Evolutionary conservation across 1,140 invertebrate genomes (phyloP).

Genomic region (Cydia fagiglandana): DNA sequence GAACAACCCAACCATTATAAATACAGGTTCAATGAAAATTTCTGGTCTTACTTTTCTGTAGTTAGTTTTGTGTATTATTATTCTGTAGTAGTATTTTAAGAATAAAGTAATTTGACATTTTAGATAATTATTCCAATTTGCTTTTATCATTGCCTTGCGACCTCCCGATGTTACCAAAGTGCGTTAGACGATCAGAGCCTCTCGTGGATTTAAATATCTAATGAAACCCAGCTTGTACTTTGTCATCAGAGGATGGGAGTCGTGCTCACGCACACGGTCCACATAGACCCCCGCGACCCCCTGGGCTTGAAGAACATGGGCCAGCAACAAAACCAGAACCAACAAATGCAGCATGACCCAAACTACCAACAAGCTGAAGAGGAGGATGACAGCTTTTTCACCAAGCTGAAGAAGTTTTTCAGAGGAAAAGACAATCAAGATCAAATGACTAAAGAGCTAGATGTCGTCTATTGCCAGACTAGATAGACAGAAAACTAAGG

Average conservation of each 20-base stretch:
- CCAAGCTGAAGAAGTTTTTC: slow-evolving; percentile 19
- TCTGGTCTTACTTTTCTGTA: not conserved
- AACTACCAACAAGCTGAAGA: slow-evolving; percentile 25
- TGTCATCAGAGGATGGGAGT: slow-evolving; percentile 67
- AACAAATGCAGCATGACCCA: not conserved
- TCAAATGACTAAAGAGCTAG: not conserved
- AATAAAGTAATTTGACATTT: not conserved
- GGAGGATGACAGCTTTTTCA: slow-evolving; percentile 37
- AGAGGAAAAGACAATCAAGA: not conserved
- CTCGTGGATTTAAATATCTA: slow-evolving; percentile 60
- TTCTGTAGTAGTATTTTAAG: not conserved
- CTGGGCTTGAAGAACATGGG: slow-evolving; percentile 33
- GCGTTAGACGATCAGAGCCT: slow-evolving; percentile 76
- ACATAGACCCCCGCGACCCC: slow-evolving; percentile 40
- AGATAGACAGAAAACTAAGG: not conserved
- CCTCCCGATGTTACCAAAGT: slow-evolving; percentile 45
- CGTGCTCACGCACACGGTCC: slow-evolving; percentile 42
- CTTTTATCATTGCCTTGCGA: slow-evolving; percentile 38
- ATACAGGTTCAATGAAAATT: not conserved
- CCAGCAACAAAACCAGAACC: slow-evolving; percentile 30
- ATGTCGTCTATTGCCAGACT: not conserved
- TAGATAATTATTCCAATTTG: not conserved
- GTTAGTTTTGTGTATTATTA: not conserved
- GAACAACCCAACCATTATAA: too few species aligned
- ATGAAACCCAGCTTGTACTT: slow-evolving; percentile 75